These are phyloP conservation scores for Melanostigma gelatinosum DNA, from an alignment of 2,113 vertebrate genomes.

Conservation along the genomic window DNA sequence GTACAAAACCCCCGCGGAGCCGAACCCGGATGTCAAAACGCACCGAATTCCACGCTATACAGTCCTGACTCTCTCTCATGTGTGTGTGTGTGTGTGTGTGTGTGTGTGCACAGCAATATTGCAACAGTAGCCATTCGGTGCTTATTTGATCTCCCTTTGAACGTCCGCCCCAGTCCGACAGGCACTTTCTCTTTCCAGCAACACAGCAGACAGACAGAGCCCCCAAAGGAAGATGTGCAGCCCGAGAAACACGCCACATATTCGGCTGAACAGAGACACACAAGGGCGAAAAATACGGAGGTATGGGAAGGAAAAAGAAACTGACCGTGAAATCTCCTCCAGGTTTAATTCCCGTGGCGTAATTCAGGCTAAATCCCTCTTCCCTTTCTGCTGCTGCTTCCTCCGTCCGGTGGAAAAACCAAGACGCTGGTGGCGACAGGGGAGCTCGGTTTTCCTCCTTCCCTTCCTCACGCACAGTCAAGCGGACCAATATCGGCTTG, in stretches of 20 bases:
- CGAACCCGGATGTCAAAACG: slow-evolving; percentile 21
- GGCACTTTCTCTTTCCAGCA: slow-evolving; percentile 18
- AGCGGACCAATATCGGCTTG: slow-evolving; percentile 47
- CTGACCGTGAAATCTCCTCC: slow-evolving; percentile 59
- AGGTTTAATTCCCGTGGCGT: slow-evolving; percentile 1
- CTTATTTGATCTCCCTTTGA: background rate
- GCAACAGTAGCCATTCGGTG: background rate
- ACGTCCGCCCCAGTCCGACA: background rate
- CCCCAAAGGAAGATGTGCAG: background rate
- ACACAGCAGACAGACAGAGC: background rate
- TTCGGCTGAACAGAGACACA: background rate
- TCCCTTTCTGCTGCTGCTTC: background rate
- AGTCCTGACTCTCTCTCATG: background rate
- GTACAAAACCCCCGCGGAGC: background rate
- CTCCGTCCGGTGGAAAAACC: background rate
- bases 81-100: background rate
- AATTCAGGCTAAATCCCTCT: slow-evolving; percentile 27
- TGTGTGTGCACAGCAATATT: background rate
- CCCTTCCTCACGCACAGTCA: background rate
- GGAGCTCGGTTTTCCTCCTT: slow-evolving; percentile 21
- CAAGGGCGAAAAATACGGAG: background rate
- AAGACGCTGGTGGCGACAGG: slow-evolving; percentile 22
- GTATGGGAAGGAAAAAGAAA: background rate
- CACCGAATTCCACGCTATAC: background rate
- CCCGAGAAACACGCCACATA: background rate